Evolutionary conservation across 2,888 invertebrate species (phyloP), one percentile per base, ranked within the genome.

Genomic region (Pyrocoelia pectoralis): DNA sequence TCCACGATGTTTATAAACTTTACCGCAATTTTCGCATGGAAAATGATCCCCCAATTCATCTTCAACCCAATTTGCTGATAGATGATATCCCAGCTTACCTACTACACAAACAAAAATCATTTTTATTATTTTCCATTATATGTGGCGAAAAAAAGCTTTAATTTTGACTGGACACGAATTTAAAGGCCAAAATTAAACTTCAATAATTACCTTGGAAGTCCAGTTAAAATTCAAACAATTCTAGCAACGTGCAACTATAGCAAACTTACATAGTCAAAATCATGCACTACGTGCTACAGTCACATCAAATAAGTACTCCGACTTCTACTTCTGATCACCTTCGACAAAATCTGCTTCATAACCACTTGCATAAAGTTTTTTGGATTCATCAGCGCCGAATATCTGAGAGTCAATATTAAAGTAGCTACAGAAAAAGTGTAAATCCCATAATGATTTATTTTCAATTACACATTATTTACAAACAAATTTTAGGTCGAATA

Each of bases 21-120:
- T 51, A 4, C 52, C 52, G n/a, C 58, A 58, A 51, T 40, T 40
- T 28, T 52, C 52, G 17, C 52, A 52, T 9, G 52, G 52, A 15
- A 14, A 33, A 29, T 29, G n/a, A 33, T 28, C 52, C 8, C 33
- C 52, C 28, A 28, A 13, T 52, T 52, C 52, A 12, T 33, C 52
- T 10, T 29, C 33, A 15, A 15, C n/a, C 9, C 9, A 33, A 33
- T n/a, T 33, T n/a, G 33, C n/a, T 8, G 33, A n/a, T n/a, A 33
- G 33, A 33, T n/a, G 33, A 33, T n/a, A 33, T n/a, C 33, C 10
- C 33, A 33, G 2, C 8, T 33, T 33, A n/a, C 33, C 33, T n/a
- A 33, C 33, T 33, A 33, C 9, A 33, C 33, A 33, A 33, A 33
- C 2, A 33, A 8, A n/a, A 6, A n/a, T 33, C n/a, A 33, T 33